These are phyloP conservation scores for Lota lota DNA, from an alignment of 2,113 vertebrate species.

Conservation along the genomic window DNA sequence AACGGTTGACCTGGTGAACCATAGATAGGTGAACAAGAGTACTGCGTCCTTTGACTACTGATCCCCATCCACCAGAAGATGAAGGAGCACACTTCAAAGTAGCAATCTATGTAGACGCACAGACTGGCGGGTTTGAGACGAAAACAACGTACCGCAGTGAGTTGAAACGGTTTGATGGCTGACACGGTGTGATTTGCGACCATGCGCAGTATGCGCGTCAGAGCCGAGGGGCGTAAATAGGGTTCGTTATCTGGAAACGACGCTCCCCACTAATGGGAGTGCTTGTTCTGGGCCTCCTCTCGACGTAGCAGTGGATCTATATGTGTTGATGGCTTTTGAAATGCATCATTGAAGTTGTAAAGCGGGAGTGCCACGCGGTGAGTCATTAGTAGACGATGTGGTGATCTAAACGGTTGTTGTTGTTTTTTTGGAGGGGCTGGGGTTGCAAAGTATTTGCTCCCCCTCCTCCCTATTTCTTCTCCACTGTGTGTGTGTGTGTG, in stretches of 20 bases:
- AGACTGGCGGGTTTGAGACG: no score
- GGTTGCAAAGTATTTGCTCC: no score
- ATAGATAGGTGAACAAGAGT: constrained; percentile 39
- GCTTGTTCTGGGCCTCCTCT: no score
- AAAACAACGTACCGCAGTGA: no score
- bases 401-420: constrained; percentile 48
- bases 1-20: constrained; percentile 22
- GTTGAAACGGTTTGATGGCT: no score
- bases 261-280: no score
- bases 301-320: constrained; percentile 35
- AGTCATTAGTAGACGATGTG: constrained; percentile 52
- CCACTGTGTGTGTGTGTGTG: no score
- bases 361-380: constrained; percentile 64
- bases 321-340: constrained; percentile 57
- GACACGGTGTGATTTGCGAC: no score
- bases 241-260: no score
- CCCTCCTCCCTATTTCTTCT: no score
- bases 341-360: constrained; percentile 65
- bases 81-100: constrained; percentile 53
- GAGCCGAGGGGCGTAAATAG: no score
- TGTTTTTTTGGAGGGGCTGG: constrained; percentile 56
- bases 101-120: constrained; percentile 36
- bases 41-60: background rate
- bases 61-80: constrained; percentile 9
- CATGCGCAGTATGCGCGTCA: no score